Conservation (phyloP, 2,113 vertebrate genomes). For the Lota lota region DNA sequence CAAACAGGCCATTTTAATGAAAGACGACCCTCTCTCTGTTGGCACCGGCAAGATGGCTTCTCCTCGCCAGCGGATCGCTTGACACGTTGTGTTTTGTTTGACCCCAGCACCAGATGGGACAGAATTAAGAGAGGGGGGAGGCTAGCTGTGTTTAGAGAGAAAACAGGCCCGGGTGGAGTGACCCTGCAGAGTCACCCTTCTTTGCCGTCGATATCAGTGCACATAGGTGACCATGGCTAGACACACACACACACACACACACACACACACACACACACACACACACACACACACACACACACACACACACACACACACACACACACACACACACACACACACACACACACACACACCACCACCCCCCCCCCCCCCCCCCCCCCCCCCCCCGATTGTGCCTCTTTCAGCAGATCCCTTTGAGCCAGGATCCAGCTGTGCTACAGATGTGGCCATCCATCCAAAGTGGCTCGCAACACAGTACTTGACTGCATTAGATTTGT, state of each 20-base stretch:
- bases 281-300: slow-evolving; percentile 2
- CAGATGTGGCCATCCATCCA: slow-evolving; percentile 55
- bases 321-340: slow-evolving; percentile 2
- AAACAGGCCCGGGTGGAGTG: slow-evolving; percentile 40
- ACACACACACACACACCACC: slow-evolving; percentile 20
- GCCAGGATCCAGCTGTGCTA: slow-evolving; percentile 53
- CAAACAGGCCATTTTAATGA: no score
- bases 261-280: slow-evolving; percentile 1
- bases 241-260: slow-evolving; percentile 9
- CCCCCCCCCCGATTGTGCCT: no score
- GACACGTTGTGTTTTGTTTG: slow-evolving; percentile 20
- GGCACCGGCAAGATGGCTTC: no score
- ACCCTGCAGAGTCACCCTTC: slow-evolving; percentile 21
- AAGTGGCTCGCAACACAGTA: slow-evolving; percentile 9
- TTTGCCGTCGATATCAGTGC: no score
- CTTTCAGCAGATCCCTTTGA: background rate
- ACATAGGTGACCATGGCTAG: background rate
- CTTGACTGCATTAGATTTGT: background rate
- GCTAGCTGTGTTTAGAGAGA: slow-evolving; percentile 26
- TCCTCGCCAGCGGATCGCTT: background rate
- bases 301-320: slow-evolving; percentile 18
- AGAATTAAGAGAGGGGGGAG: background rate
- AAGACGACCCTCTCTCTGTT: no score
- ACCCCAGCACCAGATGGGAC: slow-evolving; percentile 40
- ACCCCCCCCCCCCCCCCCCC: no score